A percentile compares a stretch with the other conserved stretches of the same genome.
These are phyloP conservation scores for Castor canadensis DNA, from an alignment of 2,113 vertebrate genomes.

Conservation along the genomic window DNA sequence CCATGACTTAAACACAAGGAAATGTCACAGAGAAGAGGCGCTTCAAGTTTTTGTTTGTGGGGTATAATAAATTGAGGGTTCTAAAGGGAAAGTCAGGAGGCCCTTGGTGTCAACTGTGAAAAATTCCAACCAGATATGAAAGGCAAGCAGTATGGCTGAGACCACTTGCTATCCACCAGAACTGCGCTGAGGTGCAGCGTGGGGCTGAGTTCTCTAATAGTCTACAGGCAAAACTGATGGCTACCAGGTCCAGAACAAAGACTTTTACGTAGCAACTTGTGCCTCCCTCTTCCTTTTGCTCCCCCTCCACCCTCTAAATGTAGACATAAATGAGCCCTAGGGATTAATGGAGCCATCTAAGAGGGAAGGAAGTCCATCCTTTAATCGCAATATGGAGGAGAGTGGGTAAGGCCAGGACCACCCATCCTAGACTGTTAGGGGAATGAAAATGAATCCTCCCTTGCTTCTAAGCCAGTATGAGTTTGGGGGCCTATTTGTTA, in stretches of 20 bases:
- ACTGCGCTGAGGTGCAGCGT: neutral
- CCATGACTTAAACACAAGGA: slow-evolving; percentile 63
- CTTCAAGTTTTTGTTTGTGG: neutral
- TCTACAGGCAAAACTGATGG: neutral
- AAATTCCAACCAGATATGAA: neutral
- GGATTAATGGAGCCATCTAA: neutral
- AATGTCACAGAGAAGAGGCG: slow-evolving; percentile 48
- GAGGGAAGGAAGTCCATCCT: neutral
- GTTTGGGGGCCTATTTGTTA: neutral
- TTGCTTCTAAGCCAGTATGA: neutral
- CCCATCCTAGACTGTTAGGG: neutral
- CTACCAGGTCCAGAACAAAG: slow-evolving; percentile 31
- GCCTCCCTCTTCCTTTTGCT: neutral
- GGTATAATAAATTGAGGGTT: neutral
- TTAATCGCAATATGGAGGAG: neutral
- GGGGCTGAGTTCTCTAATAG: neutral
- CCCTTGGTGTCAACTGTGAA: neutral
- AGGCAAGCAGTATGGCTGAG: neutral
- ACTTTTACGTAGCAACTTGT: slow-evolving; percentile 52
- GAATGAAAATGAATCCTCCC: neutral
- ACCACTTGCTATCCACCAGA: neutral
- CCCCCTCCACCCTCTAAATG: neutral
- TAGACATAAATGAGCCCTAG: neutral
- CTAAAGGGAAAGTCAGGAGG: slow-evolving; percentile 15
- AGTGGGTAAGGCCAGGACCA: neutral